Base-by-base conservation (phyloP, 2,797 vertebrate species). In the Macropodus opercularis region DNA sequence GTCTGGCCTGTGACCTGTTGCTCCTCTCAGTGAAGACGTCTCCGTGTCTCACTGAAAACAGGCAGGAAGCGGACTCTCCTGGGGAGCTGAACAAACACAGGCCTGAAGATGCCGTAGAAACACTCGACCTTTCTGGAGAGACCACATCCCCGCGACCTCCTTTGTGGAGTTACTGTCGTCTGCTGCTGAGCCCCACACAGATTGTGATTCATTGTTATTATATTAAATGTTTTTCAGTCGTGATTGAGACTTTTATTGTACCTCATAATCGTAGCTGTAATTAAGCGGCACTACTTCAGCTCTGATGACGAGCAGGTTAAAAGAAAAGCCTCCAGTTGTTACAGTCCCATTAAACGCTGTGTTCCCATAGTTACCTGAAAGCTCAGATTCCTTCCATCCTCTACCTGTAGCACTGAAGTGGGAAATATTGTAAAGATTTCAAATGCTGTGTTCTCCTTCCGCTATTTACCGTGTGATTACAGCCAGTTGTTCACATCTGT, bases 111-210 rank as follows among this genome's bases (percentile, higher is more conserved):
- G 4, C 12, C 1, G 14, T 68, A 70, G 64, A 80, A 76, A 83
- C 55, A 72, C 74, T 21, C 54, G 40, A 13, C 12, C 26, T 29
- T 44, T 38, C 24, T 47, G 54, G 31, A 39, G 53, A 48, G 58
- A 59, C 44, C 19, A 64, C 39, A 17, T 54, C 49, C 49, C n/a
- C 22, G 2, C 49, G 68, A 74, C 59, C 59, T 69, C 36, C 29
- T 63, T 68, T 58, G 43, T 58, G 1, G 52, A 69, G 63, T 77
- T 79, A 44, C 60, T 77, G 79, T 79, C 56, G 24, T 63, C 7
- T 1, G 46, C 32, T 49, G 60, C 72, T 24, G 63, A 85, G 63
- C 77, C 75, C 73, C 75, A 79, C 84, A 78, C 74, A 48, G 71
- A 63, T 60, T 80, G 77, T 83, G 76, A n/a, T n/a, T n/a, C n/a